Conservation (phyloP, 2,888 invertebrate genomes). For the Melanostoma scalare region DNA sequence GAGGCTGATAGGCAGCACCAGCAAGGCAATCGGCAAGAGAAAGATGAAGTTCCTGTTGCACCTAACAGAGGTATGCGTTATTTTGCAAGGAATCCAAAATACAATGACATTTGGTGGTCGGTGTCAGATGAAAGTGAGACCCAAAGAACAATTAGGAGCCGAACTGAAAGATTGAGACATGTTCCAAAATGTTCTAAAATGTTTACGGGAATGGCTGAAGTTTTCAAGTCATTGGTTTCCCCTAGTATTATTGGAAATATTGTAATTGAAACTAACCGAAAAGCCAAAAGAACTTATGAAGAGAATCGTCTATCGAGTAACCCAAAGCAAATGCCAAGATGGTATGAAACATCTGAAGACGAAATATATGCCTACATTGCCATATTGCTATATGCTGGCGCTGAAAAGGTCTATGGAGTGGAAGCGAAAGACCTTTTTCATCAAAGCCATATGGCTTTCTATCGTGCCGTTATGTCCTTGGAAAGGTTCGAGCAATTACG, state of each 20-base stretch:
- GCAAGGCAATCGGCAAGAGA: too few relatives aligned
- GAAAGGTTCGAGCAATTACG: constrained; percentile 30
- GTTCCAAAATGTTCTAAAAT: too few relatives aligned
- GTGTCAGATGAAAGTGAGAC: too few relatives aligned
- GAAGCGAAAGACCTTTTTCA: constrained; percentile 18
- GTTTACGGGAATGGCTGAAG: too few relatives aligned
- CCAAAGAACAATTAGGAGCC: too few relatives aligned
- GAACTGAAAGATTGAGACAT: too few relatives aligned
- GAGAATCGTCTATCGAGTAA: constrained; percentile 5
- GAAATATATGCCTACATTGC: constrained; percentile 17
- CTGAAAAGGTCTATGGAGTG: constrained; percentile 14
- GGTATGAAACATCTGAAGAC: constrained; percentile 23
- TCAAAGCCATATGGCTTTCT: constrained; percentile 22
- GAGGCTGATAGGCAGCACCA: not conserved
- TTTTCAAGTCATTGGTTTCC: too few relatives aligned
- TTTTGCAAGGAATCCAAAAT: too few relatives aligned
- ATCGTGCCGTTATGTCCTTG: constrained; percentile 29
- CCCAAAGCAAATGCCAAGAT: constrained; percentile 9
- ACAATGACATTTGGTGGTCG: too few relatives aligned
- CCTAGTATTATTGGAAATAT: not conserved
- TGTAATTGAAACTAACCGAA: constrained; percentile 1
- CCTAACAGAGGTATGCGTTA: too few relatives aligned
- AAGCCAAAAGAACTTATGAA: constrained; percentile 9
- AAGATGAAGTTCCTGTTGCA: too few relatives aligned
- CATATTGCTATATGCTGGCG: constrained; percentile 31